These are phyloP conservation scores for Corythaixoides concolor DNA, from an alignment of 2,113 vertebrate species.

Conservation along the genomic window DNA sequence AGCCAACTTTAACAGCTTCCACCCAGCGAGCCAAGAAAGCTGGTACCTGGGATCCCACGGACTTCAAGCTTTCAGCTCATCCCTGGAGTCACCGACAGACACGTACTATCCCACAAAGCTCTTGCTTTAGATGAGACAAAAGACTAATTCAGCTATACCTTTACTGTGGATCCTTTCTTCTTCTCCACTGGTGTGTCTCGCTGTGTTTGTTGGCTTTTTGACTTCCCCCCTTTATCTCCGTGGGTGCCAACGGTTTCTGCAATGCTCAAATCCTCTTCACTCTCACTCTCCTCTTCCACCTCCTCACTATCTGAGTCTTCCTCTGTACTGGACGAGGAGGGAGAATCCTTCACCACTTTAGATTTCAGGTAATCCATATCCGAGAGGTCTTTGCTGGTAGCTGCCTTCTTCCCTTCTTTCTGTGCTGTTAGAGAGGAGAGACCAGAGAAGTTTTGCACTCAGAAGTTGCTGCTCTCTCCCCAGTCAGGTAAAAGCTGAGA, in stretches of 20 bases:
- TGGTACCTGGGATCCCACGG: background rate
- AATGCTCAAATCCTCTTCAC: background rate
- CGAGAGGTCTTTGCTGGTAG: slow-evolving; percentile 75
- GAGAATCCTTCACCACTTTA: slow-evolving; percentile 78
- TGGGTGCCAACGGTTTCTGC: background rate
- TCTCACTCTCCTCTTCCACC: background rate
- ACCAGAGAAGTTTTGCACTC: background rate
- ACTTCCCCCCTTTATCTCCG: background rate
- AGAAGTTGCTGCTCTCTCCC: background rate
- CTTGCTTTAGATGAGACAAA: background rate
- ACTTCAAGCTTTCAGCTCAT: background rate
- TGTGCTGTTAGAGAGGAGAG: slow-evolving; percentile 18
- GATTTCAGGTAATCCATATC: slow-evolving; percentile 96
- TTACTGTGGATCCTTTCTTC: background rate
- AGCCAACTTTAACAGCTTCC: background rate
- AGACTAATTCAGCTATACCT: slow-evolving; percentile 24
- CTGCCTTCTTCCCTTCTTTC: slow-evolving; percentile 35
- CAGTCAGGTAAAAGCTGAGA: background rate
- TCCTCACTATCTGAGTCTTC: slow-evolving; percentile 43
- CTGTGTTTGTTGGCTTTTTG: background rate
- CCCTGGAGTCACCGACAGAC: background rate
- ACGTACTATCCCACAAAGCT: background rate
- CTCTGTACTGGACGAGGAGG: slow-evolving; percentile 33
- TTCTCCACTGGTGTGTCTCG: background rate
- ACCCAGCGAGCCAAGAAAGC: background rate